phyloP scores from a whole-genome alignment of 2,888 invertebrate species.

The Microplitis deprimator region DNA sequence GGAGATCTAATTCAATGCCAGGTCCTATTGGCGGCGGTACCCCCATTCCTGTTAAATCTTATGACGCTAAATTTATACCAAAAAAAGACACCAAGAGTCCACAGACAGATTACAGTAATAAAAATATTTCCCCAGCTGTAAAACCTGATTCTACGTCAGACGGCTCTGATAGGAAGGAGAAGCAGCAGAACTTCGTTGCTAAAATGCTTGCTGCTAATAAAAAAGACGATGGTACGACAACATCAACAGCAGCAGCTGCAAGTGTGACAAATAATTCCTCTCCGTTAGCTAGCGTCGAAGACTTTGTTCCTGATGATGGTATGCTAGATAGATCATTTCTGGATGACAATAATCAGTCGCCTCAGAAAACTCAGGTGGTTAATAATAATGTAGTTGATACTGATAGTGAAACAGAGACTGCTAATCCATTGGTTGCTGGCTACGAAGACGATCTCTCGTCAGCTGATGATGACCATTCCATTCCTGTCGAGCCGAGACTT shows the following conservation, averaged over 20 bases:
- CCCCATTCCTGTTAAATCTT: slow-evolving; percentile 67
- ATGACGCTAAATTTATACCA: slow-evolving; percentile 58
- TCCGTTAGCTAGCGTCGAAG: slow-evolving; percentile 76
- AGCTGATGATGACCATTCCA: slow-evolving; percentile 71
- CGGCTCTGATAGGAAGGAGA: slow-evolving; percentile 49
- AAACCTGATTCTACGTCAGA: slow-evolving; percentile 47
- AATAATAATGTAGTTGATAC: slow-evolving; percentile 35
- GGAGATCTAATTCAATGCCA: slow-evolving; percentile 60
- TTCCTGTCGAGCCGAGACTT: slow-evolving; percentile 53
- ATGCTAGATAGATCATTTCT: slow-evolving; percentile 83
- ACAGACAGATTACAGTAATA: slow-evolving; percentile 48
- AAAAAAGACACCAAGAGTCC: slow-evolving; percentile 56
- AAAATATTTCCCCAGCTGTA: slow-evolving; percentile 8
- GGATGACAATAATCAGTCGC: slow-evolving; percentile 76
- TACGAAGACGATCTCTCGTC: slow-evolving; percentile 88
- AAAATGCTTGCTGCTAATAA: slow-evolving; percentile 66
- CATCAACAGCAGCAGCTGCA: background rate
- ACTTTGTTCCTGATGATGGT: slow-evolving; percentile 83
- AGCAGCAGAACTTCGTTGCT: slow-evolving; percentile 62
- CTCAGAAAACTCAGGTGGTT: slow-evolving; percentile 53
- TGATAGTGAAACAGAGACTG: slow-evolving; percentile 79
- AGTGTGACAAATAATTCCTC: slow-evolving; percentile 41
- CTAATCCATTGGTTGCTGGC: slow-evolving; percentile 86
- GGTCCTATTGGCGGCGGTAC: slow-evolving; percentile 69
- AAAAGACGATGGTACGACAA: slow-evolving; percentile 57